These are phyloP conservation scores for Malurus alboscapulatus DNA, from an alignment of 2,113 vertebrate genomes.

Conservation along the genomic window DNA sequence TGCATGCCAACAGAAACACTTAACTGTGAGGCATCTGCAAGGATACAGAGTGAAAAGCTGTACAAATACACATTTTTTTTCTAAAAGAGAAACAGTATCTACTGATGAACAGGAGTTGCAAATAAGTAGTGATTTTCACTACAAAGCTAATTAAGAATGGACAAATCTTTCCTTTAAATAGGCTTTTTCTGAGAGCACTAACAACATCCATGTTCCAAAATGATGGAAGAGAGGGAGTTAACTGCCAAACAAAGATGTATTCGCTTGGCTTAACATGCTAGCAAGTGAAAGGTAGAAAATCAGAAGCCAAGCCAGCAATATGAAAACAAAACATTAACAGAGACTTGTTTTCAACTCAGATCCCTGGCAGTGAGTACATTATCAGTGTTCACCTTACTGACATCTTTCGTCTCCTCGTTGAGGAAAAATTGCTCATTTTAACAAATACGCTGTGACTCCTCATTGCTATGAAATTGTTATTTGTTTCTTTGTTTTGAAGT, in stretches of 20 bases:
- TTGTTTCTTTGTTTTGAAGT: neutral
- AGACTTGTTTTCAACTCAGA: neutral
- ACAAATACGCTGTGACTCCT: neutral
- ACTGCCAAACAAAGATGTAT: neutral
- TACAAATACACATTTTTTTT: neutral
- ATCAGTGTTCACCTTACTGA: neutral
- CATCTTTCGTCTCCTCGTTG: rapidly evolving
- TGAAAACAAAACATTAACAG: neutral
- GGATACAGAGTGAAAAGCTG: neutral
- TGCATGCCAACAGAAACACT: neutral
- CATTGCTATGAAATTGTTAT: rapidly evolving
- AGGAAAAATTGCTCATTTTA: neutral
- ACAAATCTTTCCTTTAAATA: neutral
- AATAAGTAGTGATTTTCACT: neutral
- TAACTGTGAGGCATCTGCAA: neutral
- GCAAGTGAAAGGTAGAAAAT: neutral
- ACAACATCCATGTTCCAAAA: neutral
- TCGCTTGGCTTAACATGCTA: neutral
- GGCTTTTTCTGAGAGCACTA: neutral
- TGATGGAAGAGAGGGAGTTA: neutral
- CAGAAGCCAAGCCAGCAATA: neutral
- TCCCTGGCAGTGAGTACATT: neutral
- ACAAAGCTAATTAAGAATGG: neutral
- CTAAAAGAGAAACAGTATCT: neutral
- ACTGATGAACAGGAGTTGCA: neutral